Evolutionary conservation across 2,888 invertebrate genomes (phyloP), one percentile per base, ranked within the genome.

Genomic region (Tryphoninae sp.): DNA sequence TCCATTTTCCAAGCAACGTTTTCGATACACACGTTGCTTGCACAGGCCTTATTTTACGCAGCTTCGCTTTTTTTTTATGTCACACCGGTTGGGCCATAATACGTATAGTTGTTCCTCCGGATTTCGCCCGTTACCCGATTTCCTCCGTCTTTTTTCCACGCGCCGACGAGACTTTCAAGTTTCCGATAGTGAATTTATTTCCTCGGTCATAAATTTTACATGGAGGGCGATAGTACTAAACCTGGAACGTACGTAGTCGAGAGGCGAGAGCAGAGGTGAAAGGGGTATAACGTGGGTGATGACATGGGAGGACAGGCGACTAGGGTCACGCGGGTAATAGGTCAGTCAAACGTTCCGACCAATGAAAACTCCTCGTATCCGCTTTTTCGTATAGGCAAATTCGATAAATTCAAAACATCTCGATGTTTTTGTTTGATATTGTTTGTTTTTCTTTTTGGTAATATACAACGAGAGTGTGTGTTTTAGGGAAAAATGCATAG

Each of bases 181-280:
- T 84, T 82, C 82, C 79, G 81, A 84, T 84, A 77, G 81, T 73
- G 51, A 84, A 84, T 84, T 84, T 84, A 84, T 84, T 84, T 82
- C 79, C 62, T 49, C 59, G 81, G 67, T 78, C 82, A 81, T 84
- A 84, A 84, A 84, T 84, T 79, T 76, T 78, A 83, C 78, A 78
- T 83, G 58, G 80, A 53, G 49, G 58, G 22, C 62, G 33, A 82
- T 81, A 75, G 81, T 49, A 62, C 65, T 67, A 71, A 26, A 55
- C 7, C 49, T 23, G 7, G 23, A 26, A 53, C 42, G 19, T 45
- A 68, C 61, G 51, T 62, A 19, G 23, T 16, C n/a, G 49, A 53
- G 16, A 58, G 55, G 22, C 40, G 23, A 55, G 11, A 33, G 42
- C 33, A 42, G 58, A 45, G 16, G 11, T 33, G 6, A 33, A 45